Conservation (phyloP, 1,140 invertebrate genomes). For the Hyphantria cunea region DNA sequence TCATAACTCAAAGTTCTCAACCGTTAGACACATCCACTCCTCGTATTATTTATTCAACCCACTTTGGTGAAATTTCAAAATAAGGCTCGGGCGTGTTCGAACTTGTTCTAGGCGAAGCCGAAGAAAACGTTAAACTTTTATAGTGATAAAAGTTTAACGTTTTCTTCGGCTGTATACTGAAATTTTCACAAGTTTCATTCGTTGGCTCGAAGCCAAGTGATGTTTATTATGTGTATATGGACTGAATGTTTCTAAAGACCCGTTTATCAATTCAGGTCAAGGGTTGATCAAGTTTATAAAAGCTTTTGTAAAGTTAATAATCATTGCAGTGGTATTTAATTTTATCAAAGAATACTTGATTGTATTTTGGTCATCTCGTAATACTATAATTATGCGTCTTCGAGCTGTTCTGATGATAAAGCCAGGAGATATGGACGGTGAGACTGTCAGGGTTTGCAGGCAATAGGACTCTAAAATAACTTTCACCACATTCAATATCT, state of each 20-base stretch:
- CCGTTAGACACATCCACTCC: neutral
- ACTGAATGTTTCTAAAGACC: constrained; percentile 18
- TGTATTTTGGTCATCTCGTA: too few species aligned
- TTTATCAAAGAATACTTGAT: too few species aligned
- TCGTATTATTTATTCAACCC: constrained; percentile 16
- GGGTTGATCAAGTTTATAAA: neutral
- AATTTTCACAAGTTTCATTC: constrained; percentile 28
- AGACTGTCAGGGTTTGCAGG: too few species aligned
- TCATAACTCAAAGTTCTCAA: neutral
- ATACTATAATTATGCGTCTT: too few species aligned
- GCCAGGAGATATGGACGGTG: too few species aligned
- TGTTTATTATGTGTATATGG: constrained; percentile 17
- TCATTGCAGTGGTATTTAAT: too few species aligned
- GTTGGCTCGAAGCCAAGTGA: constrained; percentile 32
- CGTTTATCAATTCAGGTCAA: constrained; percentile 17
- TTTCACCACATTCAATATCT: too few species aligned
- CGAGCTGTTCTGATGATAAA: too few species aligned
- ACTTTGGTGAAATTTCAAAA: constrained; percentile 14
- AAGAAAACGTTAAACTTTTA: constrained; percentile 26
- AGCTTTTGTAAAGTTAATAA: neutral
- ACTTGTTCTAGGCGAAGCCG: constrained; percentile 26
- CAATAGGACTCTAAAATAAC: too few species aligned
- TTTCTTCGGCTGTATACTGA: constrained; percentile 20
- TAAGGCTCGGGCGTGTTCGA: constrained; percentile 8
- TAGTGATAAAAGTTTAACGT: constrained; percentile 26